Base-by-base conservation (phyloP, 2,888 invertebrate species). In the Apamea anceps region DNA sequence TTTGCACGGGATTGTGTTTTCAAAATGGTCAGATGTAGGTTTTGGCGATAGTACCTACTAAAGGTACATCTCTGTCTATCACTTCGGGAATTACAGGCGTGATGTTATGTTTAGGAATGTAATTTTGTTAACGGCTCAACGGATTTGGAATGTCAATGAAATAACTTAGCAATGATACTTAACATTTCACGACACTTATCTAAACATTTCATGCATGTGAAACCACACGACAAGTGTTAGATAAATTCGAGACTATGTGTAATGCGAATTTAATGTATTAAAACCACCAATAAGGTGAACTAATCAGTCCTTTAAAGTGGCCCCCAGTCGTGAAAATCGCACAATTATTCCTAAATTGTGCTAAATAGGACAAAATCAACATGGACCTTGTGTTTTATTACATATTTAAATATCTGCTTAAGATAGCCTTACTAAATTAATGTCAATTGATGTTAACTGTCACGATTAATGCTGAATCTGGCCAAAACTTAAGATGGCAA, bases 381-480 rank as follows among this genome's bases (percentile, higher is more conserved):
- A 81, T 81, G 37, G 25, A 62, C 81, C 87, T 87, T 77, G 82
- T 72, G 72, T 77, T 87, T 85, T 74, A 86, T 83, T 80, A 66
- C 72, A 48, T 66, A 48, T 72, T 78, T 63, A 71, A 70, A 66
- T 60, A 63, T 65, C 45, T 63, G 45, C 51, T 62, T 48, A 42
- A 63, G 67, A 81, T 81, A 76, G 54, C 54, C 73, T 68, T 81
- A 72, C n/a, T 74, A 12, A 60, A 73, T 32, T 42, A 60, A 81
- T 81, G 81, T 77, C 51, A 77, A 73, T 86, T 51, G 62, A 83
- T 84, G 77, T 62, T 80, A 82, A 84, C 74, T 71, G 32, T 77
- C 62, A 37, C 66, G 51, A 84, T 77, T 65, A 71, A 62, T 37
- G 21, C 65, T 67, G 15, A 32, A 68, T 68, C 51, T 85, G 45